Evolutionary conservation across 2,797 vertebrate species (phyloP).

Genomic region (Platalea minor): DNA sequence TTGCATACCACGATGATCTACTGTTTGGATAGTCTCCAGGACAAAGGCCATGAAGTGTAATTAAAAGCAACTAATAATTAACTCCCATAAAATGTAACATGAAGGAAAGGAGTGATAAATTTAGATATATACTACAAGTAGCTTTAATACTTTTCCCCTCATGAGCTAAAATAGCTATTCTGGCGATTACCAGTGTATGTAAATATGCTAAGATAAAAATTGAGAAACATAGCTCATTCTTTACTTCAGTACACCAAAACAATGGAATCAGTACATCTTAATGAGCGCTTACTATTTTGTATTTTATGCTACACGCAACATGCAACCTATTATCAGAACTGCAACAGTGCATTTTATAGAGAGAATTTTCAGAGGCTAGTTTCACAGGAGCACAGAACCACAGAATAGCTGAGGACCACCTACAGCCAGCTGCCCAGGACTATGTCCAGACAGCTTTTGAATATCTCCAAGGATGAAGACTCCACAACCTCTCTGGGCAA

Average conservation of each 20-base stretch:
- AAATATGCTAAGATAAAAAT: slow-evolving; percentile 26
- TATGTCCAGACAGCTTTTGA: neutral
- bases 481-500: neutral
- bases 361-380: neutral
- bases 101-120: slow-evolving; percentile 66
- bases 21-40: slow-evolving; percentile 76
- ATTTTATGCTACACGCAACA: neutral
- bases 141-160: slow-evolving; percentile 4
- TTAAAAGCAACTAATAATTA: slow-evolving; percentile 83
- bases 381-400: neutral
- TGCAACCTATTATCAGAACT: neutral
- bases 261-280: slow-evolving; percentile 16
- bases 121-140: slow-evolving; percentile 60
- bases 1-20: slow-evolving; percentile 76
- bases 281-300: neutral
- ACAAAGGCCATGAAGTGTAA: slow-evolving; percentile 78
- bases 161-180: slow-evolving; percentile 29
- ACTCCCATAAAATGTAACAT: slow-evolving; percentile 70
- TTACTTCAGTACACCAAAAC: neutral
- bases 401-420: neutral
- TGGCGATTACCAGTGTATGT: neutral
- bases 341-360: neutral
- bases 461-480: neutral
- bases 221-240: neutral
- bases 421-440: neutral